Conservation (phyloP, 2,113 vertebrate genomes). For the Alces alces region DNA sequence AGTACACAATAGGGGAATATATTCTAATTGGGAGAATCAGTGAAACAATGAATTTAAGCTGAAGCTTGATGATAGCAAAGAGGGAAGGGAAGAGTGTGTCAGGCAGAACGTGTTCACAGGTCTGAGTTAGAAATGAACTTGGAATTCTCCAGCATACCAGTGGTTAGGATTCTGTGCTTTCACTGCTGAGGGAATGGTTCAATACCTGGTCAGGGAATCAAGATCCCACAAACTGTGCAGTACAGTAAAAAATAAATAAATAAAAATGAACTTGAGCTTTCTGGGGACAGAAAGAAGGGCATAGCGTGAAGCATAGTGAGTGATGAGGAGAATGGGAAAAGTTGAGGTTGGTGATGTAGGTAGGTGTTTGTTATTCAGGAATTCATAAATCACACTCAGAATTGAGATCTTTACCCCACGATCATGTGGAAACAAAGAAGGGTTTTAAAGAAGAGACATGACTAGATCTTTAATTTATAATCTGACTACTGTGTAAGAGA, state of each 20-base stretch:
- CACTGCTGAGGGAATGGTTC: neutral
- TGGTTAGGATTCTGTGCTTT: neutral
- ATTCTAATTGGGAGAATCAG: neutral
- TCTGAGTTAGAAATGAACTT: neutral
- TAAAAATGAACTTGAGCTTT: neutral
- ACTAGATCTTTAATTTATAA: neutral
- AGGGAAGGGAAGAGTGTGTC: neutral
- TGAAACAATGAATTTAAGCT: neutral
- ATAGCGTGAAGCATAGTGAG: neutral
- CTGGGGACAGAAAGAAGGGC: neutral
- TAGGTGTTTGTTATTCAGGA: neutral
- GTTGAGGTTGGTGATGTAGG: neutral
- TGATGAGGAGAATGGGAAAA: neutral
- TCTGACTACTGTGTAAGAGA: neutral
- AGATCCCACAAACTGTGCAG: neutral
- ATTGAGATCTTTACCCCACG: neutral
- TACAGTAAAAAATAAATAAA: neutral
- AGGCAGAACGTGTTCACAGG: neutral
- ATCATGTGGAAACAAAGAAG: neutral
- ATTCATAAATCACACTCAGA: neutral
- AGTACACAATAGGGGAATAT: neutral
- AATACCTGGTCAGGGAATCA: neutral
- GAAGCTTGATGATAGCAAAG: neutral
- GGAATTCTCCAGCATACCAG: neutral
- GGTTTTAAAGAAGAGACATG: neutral